These are phyloP conservation scores for Papilio polytes DNA, from an alignment of 1,140 invertebrate genomes.

Conservation along the genomic window DNA sequence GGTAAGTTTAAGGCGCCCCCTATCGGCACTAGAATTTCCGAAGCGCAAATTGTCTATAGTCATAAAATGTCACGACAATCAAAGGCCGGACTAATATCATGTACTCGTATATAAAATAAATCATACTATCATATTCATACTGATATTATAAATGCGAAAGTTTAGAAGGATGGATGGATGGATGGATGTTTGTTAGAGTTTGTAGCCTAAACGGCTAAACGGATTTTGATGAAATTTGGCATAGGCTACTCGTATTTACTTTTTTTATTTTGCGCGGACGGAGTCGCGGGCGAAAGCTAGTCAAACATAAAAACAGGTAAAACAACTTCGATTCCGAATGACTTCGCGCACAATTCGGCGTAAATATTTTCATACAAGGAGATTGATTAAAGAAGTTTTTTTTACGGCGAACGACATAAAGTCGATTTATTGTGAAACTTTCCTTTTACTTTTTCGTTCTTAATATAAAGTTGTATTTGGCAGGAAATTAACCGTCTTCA, in stretches of 20 bases:
- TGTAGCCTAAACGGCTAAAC: too few relatives aligned
- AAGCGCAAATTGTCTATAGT: not conserved
- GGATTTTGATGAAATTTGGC: too few relatives aligned
- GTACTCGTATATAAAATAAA: conserved; percentile 22
- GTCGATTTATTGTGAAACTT: conserved; percentile 32
- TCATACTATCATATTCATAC: too few relatives aligned
- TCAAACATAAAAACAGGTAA: conserved; percentile 21
- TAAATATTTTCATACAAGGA: conserved; percentile 34
- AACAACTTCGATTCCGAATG: conserved; percentile 15
- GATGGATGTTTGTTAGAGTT: too few relatives aligned
- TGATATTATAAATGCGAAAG: too few relatives aligned
- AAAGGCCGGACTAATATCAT: not conserved
- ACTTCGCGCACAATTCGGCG: conserved; percentile 22
- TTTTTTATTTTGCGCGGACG: too few relatives aligned
- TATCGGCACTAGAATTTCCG: not conserved
- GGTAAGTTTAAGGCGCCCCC: not conserved
- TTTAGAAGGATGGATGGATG: too few relatives aligned
- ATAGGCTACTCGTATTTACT: too few relatives aligned
- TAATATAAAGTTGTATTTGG: conserved; percentile 35
- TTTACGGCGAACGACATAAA: conserved; percentile 25
- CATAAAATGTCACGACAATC: conserved; percentile 2
- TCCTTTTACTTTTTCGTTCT: conserved; percentile 2
- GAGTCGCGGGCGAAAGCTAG: too few relatives aligned
- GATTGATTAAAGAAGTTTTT: conserved; percentile 33
- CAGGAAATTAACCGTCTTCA: conserved; percentile 37